Evolutionary conservation across 2,113 vertebrate species (phyloP).

Genomic region (Passer montanus): DNA sequence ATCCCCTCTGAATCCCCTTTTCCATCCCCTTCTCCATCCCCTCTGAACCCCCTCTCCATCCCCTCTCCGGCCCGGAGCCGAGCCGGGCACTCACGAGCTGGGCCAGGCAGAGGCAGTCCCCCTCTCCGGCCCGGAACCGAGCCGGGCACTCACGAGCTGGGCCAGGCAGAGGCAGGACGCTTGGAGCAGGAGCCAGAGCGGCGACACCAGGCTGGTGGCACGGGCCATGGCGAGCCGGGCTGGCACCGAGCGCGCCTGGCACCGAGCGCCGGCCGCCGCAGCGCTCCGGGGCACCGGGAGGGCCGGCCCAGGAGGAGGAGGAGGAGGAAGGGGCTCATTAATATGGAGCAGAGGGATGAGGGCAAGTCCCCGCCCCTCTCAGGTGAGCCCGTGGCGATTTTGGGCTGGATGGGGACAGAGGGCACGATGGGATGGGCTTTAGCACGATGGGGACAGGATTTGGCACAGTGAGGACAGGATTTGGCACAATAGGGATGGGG

Average conservation of each 20-base stretch:
- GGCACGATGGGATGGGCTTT: fast-evolving
- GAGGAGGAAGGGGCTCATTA: conserved; percentile 7
- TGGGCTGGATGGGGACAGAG: background rate
- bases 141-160: conserved; percentile 87
- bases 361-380: background rate
- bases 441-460: fast-evolving
- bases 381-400: background rate
- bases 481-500: background rate
- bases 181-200: conserved; percentile 83
- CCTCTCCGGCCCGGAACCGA: background rate
- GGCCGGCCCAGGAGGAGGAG: background rate
- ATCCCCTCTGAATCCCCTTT: background rate
- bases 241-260: background rate
- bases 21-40: background rate
- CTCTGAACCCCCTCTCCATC: background rate
- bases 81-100: conserved; percentile 87
- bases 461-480: background rate
- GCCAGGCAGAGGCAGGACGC: conserved; percentile 83
- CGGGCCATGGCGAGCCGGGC: conserved; percentile 79
- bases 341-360: conserved; percentile 42
- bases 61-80: background rate
- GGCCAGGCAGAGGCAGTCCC: conserved; percentile 84
- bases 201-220: conserved; percentile 16
- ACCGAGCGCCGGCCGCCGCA: background rate
- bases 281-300: conserved; percentile 28